Base-by-base conservation (phyloP, 2,888 invertebrate genomes). In the Philereme vetulata region DNA sequence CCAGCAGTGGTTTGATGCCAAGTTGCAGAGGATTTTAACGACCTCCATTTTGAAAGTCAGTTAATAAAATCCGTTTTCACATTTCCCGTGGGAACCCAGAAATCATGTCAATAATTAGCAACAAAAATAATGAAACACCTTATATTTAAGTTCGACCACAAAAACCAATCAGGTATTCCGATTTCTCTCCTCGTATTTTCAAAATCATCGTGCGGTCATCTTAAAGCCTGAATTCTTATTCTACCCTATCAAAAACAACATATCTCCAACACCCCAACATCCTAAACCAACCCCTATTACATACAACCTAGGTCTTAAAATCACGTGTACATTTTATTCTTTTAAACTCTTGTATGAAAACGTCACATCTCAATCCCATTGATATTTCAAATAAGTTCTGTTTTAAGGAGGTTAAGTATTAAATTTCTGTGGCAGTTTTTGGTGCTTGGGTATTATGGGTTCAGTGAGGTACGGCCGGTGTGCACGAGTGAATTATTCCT, bases 111-210 rank as follows among this genome's bases (percentile, higher is more conserved):
- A 81, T 89, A 90, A 91, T 90, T 90, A 91, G 85, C 81, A 71
- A 71, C 75, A 69, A 68, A 67, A 80, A 85, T 87, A 90, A 91
- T 90, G 89, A 90, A 86, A 84, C 79, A 70, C 74, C 71, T 74
- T 77, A 83, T 84, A 85, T 81, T 80, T 78, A 77, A 71, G 72
- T 58, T 52, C 70, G 70, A 68, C 74, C 70, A 75, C 86, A 89
- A 90, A 90, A 91, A 88, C 83, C 77, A 79, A 85, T 85, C 80
- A 72, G 80, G 76, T 79, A 83, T 82, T 83, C 79, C 76, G 76
- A 83, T 85, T 89, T 89, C 86, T 77, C 86, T 86, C 85, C 81
- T 88, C 85, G 90, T 90, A 90, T 89, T 89, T 91, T 88, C 84
- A 88, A 90, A 90, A 90, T 86, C 85, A 82, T 80, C 78, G 80